Conservation (phyloP, 2,113 vertebrate species). For the Salvator merianae region DNA sequence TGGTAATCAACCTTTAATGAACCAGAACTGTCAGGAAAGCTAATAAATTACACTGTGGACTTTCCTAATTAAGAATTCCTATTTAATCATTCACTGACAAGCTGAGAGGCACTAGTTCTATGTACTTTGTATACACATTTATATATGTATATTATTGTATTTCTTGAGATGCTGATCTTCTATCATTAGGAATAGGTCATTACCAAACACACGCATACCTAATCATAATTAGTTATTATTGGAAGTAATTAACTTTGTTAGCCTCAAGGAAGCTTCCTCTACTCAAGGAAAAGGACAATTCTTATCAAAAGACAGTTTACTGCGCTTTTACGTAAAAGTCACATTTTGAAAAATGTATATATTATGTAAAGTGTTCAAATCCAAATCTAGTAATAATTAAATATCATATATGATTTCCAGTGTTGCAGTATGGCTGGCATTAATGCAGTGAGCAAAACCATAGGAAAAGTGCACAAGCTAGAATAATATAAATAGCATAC, state of each 20-base stretch:
- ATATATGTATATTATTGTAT: conserved; percentile 88
- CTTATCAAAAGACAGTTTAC: conserved; percentile 16
- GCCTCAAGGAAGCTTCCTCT: conserved; percentile 72
- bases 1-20: conserved; percentile 91
- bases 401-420: not conserved
- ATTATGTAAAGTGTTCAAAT: not conserved
- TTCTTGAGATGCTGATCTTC: conserved; percentile 82
- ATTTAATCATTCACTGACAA: conserved; percentile 96
- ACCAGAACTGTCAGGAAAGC: conserved; percentile 85
- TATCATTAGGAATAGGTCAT: conserved; percentile 84
- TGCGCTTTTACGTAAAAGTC: not conserved
- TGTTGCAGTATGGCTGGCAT: not conserved
- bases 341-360: not conserved
- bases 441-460: not conserved
- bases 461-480: not conserved
- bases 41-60: conserved; percentile 89
- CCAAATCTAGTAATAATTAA: not conserved
- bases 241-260: conserved; percentile 87
- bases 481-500: not conserved
- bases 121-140: conserved; percentile 82
- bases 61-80: conserved; percentile 96
- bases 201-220: conserved; percentile 87
- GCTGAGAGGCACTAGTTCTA: conserved; percentile 77
- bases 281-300: conserved; percentile 57
- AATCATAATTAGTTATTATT: conserved; percentile 95